Conservation (phyloP, 2,797 vertebrate species). For the Myiotriccus ornatus region DNA sequence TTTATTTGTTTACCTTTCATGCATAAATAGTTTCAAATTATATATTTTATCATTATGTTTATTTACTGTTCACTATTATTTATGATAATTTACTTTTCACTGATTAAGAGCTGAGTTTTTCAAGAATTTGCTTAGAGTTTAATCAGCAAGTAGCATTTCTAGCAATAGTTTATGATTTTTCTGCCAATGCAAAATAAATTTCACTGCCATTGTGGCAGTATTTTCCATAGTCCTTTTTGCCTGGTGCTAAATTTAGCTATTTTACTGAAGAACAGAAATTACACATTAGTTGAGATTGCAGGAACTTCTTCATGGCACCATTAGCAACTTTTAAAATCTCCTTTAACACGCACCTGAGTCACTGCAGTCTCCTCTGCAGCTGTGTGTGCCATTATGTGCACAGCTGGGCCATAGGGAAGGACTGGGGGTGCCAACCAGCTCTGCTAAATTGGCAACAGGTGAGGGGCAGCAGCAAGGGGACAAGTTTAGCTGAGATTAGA, state of each 20-base stretch:
- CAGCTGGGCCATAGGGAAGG: background rate
- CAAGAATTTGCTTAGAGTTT: background rate
- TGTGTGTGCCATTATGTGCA: background rate
- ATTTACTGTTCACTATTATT: slow-evolving; percentile 6
- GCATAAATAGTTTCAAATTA: slow-evolving; percentile 4
- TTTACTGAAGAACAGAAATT: background rate
- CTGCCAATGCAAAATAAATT: slow-evolving; percentile 4
- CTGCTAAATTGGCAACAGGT: background rate
- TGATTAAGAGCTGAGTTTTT: slow-evolving; percentile 14
- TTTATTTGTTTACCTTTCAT: slow-evolving; percentile 19
- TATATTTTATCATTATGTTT: background rate
- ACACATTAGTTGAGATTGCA: background rate
- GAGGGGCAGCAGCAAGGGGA: background rate
- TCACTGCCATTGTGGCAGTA: background rate
- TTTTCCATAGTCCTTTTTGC: background rate
- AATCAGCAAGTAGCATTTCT: background rate
- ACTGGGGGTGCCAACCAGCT: background rate
- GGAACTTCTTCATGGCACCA: background rate
- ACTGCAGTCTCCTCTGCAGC: background rate
- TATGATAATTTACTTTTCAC: slow-evolving; percentile 2
- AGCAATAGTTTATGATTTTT: background rate
- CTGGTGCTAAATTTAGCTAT: background rate
- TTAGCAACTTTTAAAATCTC: background rate
- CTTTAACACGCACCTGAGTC: background rate
- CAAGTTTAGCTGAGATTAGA: background rate